Conservation (phyloP, 2,797 vertebrate species). For the Hemitrygon akajei region DNA sequence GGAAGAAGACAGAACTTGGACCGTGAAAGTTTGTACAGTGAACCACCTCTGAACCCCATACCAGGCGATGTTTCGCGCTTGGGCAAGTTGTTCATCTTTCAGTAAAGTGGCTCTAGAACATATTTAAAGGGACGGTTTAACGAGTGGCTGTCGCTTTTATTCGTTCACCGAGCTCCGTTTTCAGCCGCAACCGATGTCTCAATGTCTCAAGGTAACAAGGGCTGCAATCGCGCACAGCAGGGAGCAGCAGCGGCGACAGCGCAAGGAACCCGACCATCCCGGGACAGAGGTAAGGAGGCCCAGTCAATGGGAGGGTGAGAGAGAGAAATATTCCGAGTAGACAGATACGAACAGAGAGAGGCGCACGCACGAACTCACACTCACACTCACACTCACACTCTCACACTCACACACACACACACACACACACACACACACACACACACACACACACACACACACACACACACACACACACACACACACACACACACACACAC, state of each 20-base stretch:
- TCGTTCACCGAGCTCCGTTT: not conserved
- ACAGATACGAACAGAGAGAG: not conserved
- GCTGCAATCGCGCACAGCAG: not conserved
- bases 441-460: not conserved
- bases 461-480: not conserved
- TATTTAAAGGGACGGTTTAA: not conserved
- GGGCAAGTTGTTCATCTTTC: not conserved
- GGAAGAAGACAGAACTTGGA: not conserved
- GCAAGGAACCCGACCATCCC: not conserved
- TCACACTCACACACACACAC: not conserved
- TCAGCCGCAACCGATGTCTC: conserved; percentile 12
- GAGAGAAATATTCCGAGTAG: not conserved
- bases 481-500: not conserved
- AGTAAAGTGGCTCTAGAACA: not conserved
- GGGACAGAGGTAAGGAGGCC: conserved; percentile 16
- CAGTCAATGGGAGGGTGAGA: not conserved
- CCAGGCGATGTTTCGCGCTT: not conserved
- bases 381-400: not conserved
- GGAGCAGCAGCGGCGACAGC: not conserved
- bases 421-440: not conserved
- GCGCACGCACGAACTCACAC: not conserved
- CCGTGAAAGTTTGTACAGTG: not conserved
- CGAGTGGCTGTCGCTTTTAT: not conserved
- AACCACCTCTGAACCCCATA: not conserved
- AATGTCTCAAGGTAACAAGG: conserved; percentile 2